Conservation (phyloP, 2,888 invertebrate species). For the Scotopteryx bipunctaria region DNA sequence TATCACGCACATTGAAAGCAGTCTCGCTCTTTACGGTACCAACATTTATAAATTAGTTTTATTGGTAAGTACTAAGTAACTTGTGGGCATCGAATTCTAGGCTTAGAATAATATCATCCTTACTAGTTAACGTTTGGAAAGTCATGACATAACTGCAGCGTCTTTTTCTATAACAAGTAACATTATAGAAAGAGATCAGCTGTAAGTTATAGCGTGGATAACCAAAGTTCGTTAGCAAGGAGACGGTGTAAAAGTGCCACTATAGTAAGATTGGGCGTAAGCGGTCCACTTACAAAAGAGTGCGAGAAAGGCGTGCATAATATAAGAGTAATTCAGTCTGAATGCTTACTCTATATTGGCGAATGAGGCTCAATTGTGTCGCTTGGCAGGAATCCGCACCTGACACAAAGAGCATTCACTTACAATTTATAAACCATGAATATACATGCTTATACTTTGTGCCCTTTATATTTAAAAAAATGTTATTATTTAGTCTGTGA, state of each 20-base stretch:
- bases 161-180: slow-evolving; percentile 1
- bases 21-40: slow-evolving; percentile 21
- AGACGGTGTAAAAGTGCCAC: slow-evolving; percentile 17
- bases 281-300: slow-evolving; percentile 21
- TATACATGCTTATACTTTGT: slow-evolving; percentile 5
- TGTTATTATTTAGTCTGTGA: neutral
- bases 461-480: slow-evolving; percentile 3
- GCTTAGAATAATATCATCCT: slow-evolving; percentile 6
- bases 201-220: neutral
- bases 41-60: slow-evolving; percentile 6
- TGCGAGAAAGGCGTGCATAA: slow-evolving; percentile 41
- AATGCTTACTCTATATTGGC: slow-evolving; percentile 80
- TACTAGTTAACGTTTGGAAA: slow-evolving; percentile 14
- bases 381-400: slow-evolving; percentile 81
- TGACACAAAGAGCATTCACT: slow-evolving; percentile 68
- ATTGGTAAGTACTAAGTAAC: slow-evolving; percentile 1
- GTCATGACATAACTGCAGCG: slow-evolving; percentile 2
- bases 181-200: slow-evolving; percentile 8
- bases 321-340: slow-evolving; percentile 31
- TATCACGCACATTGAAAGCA: slow-evolving; percentile 15
- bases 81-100: too few species aligned
- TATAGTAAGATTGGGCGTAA: slow-evolving; percentile 15
- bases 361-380: slow-evolving; percentile 80
- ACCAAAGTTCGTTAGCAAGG: slow-evolving; percentile 9
- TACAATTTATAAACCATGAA: slow-evolving; percentile 26